Base-by-base conservation (phyloP, 2,888 invertebrate species). In the Acleris literana region DNA sequence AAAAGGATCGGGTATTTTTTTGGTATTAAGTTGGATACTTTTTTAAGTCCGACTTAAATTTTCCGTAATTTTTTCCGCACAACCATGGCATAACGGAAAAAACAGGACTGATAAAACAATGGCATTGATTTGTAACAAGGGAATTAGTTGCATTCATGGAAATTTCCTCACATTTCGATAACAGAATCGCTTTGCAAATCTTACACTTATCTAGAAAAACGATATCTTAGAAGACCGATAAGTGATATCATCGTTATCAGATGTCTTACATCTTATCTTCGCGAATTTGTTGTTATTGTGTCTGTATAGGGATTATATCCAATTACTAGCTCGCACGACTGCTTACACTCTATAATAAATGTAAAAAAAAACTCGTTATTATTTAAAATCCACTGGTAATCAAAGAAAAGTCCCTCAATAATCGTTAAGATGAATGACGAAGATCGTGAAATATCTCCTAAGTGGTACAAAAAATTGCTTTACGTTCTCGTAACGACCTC, bases 401-500 rank as follows among this genome's bases (percentile, higher is more conserved):
- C 44, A 44, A 44, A 6, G 5, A 44, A 44, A 2, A 5, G 33
- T 29, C 2, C 33, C 33, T 22, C 17, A 46, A 22, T 44, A 49
- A 39, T 55, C 9, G 18, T 18, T 17, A 13, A 33, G 49, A 55
- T 63, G 25, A 9, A 25, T 51, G 20, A 43, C 43, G 51, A 51
- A 56, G 29, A 63, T 51, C 56, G 55, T 39, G 29, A 46, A 20
- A 43, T 17, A 25, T 44, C 25, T 44, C 25, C 43, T 18, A 20
- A 52, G 52, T 39, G 9, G 7, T 64, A 53, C 46, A 46, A 63
- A 59, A 64, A 54, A 62, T 56, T 56, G 39, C 51, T 61, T 70
- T 63, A 66, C 71, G 71, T 70, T 61, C 69, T 68, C 68, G 71
- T 75, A 80, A 76, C 76, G 39, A 39, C 73, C 74, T 76, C 70